Conservation (phyloP, 2,797 vertebrate genomes). For the Pagetopsis macropterus region DNA sequence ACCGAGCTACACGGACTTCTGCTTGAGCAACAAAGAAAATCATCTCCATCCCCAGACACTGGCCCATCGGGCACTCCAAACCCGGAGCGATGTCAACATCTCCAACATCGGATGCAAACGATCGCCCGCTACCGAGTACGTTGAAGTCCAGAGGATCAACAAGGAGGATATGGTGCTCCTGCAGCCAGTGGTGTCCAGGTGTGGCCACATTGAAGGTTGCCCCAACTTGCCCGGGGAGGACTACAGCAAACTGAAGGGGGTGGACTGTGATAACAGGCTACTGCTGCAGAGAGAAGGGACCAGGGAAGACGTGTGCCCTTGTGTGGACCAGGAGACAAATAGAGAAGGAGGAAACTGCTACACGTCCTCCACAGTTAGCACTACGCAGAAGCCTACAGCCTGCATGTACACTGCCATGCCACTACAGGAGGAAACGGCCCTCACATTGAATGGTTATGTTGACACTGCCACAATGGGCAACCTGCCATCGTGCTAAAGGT, state of each 20-base stretch:
- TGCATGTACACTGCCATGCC: conserved; percentile 34
- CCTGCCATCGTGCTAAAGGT: conserved; percentile 57
- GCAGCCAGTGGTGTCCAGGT: conserved; percentile 79
- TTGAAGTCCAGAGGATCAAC: conserved; percentile 90
- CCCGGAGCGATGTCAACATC: conserved; percentile 62
- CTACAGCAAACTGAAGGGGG: conserved; percentile 89
- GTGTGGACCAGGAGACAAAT: conserved; percentile 63
- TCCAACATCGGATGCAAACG: conserved; percentile 47
- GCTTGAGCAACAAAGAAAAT: conserved; percentile 42
- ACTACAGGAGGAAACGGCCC: conserved; percentile 58
- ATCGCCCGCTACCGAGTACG: conserved; percentile 83
- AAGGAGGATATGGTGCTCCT: conserved; percentile 84
- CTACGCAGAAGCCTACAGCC: conserved; percentile 68
- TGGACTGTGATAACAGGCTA: conserved; percentile 82
- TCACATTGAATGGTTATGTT: conserved; percentile 85
- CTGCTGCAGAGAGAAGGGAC: conserved; percentile 83
- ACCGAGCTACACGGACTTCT: conserved; percentile 43
- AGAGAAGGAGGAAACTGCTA: conserved; percentile 44
- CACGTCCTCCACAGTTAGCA: conserved; percentile 25
- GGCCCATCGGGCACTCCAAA: conserved; percentile 39
- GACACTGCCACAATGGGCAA: conserved; percentile 85
- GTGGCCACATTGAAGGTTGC: conserved; percentile 29
- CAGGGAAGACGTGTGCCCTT: conserved; percentile 30
- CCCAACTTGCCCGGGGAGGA: conserved; percentile 66
- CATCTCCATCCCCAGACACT: conserved; percentile 29